Evolutionary conservation across 1,140 invertebrate genomes (phyloP).

Genomic region (Scylla paramamosain): DNA sequence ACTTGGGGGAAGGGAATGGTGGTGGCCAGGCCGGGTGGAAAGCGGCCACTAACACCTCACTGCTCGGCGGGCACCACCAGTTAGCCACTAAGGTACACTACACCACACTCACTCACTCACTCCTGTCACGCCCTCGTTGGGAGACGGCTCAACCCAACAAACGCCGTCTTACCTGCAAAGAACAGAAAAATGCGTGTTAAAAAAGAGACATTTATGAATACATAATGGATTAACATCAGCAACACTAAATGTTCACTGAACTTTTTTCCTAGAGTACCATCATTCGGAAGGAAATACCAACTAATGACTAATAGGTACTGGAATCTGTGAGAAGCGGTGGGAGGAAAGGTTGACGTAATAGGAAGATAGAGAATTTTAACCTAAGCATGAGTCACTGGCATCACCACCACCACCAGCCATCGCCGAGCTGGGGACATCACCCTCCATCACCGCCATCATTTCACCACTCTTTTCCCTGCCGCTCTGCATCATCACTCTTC

Average conservation of each 20-base stretch:
- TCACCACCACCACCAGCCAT: too few relatives aligned
- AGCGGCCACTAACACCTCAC: conserved; percentile 56
- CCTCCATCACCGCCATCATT: too few relatives aligned
- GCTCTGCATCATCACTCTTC: too few relatives aligned
- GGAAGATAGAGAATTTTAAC: neutral
- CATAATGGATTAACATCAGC: neutral
- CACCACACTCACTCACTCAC: conserved; percentile 58
- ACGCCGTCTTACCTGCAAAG: conserved; percentile 72
- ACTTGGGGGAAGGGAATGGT: neutral
- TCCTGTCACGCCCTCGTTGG: conserved; percentile 46
- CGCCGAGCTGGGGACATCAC: too few relatives aligned
- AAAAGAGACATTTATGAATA: neutral
- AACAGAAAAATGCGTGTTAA: neutral
- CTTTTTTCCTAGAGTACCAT: neutral
- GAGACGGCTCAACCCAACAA: conserved; percentile 62
- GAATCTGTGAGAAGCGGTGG: neutral
- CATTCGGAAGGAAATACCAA: neutral
- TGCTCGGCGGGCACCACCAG: conserved; percentile 52
- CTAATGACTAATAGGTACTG: neutral
- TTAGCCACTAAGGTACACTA: conserved; percentile 61
- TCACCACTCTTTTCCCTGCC: too few relatives aligned
- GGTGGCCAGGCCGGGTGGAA: conserved; percentile 32
- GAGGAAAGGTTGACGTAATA: neutral
- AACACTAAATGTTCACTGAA: neutral
- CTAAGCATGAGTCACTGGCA: too few relatives aligned